Base-by-base conservation (phyloP, 2,113 vertebrate species). In the Thamnaconus septentrionalis region DNA sequence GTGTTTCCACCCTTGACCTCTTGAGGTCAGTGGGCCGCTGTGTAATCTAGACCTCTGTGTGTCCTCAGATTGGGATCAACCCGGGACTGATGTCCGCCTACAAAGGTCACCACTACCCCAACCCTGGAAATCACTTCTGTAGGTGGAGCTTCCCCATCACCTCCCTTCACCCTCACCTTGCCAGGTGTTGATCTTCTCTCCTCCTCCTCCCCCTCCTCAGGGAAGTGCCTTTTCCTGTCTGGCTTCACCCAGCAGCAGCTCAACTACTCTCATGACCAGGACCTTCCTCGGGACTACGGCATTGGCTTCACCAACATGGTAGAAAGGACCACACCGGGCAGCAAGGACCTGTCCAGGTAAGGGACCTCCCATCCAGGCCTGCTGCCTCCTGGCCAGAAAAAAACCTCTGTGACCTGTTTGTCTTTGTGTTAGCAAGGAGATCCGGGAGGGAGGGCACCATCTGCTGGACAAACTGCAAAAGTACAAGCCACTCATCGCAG, bases 281-380 rank as follows among this genome's bases (percentile, higher is more conserved):
- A 87, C 3, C 91, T 99, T 64, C 97, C 97, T 0, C 94, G 95
- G 69, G 95, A 91, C 45, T 97, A 98, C 0, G 92, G 94, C 12
- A 99, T 99, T 56, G 97, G 97, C 50, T 98, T 99, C 82, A 99
- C 97, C 81, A 98, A 99, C 69, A 99, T 99, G 95, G 97, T 99
- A 47, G 97, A 98, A 82, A 94, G 97, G 84, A 99, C 97, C 4
- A 99, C 97, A 0, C 97, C 97, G 11, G 95, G 97, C 62, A 98
- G 97, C 91, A 99, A 99, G 78, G 97, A 99, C 73, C 94, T 99
- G 6, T 94, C 95, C 82, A 99, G 93, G 97, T 98, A 47, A 79
- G 42, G 50, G 11, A 31, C 18, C 18, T 31, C 18, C 18, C 18
- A 31, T 31, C 18, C 18, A 31, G 18, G 18, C 18, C 18, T 31